Percentiles rank a stretch among this genome's conserved stretches.
phyloP scores from a whole-genome alignment of 2,797 vertebrate genomes.

The Salarias fasciatus region DNA sequence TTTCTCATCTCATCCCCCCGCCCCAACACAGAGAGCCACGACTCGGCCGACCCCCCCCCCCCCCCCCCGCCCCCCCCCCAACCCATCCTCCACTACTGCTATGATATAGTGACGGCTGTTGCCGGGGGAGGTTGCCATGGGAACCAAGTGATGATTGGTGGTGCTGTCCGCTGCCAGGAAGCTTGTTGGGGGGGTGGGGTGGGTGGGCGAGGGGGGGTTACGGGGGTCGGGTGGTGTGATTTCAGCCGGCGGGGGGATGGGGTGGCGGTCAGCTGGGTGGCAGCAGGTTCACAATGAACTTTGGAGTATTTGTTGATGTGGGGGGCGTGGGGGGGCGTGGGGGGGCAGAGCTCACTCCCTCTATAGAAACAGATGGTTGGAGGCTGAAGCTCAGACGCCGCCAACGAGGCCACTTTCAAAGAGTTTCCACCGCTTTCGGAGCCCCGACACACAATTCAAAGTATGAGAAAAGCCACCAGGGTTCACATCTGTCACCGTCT shows the following conservation, averaged over 20 bases:
- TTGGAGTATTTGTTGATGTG: conserved; percentile 65
- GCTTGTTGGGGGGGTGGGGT: conserved; percentile 82
- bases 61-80: conserved; percentile 82
- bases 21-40: conserved; percentile 85
- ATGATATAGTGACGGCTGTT: conserved; percentile 93
- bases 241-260: conserved; percentile 64
- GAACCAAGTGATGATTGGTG: conserved; percentile 91
- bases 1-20: conserved; percentile 42
- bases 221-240: conserved; percentile 80
- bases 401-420: conserved; percentile 52
- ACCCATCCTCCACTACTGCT: conserved; percentile 78
- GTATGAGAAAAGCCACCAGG: no score
- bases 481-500: no score
- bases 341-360: no score
- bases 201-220: conserved; percentile 69
- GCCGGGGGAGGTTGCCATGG: conserved; percentile 92
- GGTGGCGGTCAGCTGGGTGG: conserved; percentile 78
- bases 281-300: conserved; percentile 80
- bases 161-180: conserved; percentile 89
- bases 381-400: conserved; percentile 62
- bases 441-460: no score
- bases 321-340: no score
- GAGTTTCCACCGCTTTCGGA: conserved; percentile 30
- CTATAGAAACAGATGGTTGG: conserved; percentile 71
- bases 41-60: conserved; percentile 87